phyloP scores from a whole-genome alignment of 2,888 invertebrate genomes.

The Cerceris ruficornis region DNA sequence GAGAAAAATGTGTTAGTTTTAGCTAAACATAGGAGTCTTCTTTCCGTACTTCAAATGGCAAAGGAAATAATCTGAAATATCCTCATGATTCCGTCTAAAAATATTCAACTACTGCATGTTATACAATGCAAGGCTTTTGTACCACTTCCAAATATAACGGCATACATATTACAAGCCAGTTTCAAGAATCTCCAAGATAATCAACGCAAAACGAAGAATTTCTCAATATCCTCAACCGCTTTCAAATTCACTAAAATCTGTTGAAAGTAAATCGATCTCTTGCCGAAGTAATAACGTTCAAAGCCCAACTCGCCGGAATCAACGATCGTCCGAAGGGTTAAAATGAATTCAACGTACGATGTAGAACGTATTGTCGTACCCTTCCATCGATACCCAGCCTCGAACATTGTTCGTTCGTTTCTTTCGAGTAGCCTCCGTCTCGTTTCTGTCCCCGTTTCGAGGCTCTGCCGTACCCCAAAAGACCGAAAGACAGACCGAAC shows the following conservation, averaged over 20 bases:
- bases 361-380: conserved; percentile 29
- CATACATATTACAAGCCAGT: no score
- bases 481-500: conserved; percentile 79
- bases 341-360: conserved; percentile 20
- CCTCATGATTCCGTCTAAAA: no score
- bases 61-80: no score
- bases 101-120: no score
- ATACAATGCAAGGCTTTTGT: no score
- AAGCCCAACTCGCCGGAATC: background rate
- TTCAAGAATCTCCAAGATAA: no score
- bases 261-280: background rate
- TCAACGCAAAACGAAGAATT: no score
- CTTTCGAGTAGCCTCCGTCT: conserved; percentile 45
- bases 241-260: background rate
- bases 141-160: no score
- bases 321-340: conserved; percentile 6
- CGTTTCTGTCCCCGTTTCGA: conserved; percentile 44
- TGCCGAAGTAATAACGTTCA: background rate
- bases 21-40: no score
- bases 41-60: no score
- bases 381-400: conserved; percentile 42
- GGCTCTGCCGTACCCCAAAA: conserved; percentile 45
- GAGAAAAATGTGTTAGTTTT: no score
- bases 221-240: no score
- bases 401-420: conserved; percentile 42